Evolutionary conservation across 2,113 vertebrate genomes (phyloP).

Genomic region (Etheostoma spectabile): DNA sequence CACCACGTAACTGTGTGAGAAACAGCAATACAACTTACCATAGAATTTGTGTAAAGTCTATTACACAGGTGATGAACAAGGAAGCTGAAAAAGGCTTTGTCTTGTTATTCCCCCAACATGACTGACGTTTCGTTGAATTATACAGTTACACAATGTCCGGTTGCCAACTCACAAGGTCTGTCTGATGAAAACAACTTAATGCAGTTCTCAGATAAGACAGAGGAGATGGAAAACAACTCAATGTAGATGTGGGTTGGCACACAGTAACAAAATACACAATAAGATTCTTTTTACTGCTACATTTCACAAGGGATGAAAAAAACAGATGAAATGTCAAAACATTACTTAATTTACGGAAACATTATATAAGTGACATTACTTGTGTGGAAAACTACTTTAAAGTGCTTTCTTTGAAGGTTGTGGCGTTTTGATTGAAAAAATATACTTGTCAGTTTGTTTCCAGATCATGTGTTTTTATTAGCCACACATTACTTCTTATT

Average conservation of each 20-base stretch:
- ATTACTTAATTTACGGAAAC: background rate
- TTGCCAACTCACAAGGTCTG: slow-evolving; percentile 63
- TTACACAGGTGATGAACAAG: background rate
- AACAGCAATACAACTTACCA: background rate
- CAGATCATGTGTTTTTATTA: slow-evolving; percentile 35
- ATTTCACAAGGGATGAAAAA: background rate
- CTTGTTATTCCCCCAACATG: slow-evolving; percentile 40
- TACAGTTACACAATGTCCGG: slow-evolving; percentile 61
- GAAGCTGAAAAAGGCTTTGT: slow-evolving; percentile 34
- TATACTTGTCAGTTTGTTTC: background rate
- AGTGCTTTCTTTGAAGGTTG: background rate
- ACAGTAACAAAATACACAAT: background rate
- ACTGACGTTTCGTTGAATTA: slow-evolving; percentile 63
- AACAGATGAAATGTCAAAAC: background rate
- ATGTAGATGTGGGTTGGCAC: background rate
- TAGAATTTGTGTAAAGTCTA: slow-evolving; percentile 8
- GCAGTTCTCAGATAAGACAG: slow-evolving; percentile 47
- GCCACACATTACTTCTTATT: slow-evolving; percentile 20
- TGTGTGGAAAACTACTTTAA: background rate
- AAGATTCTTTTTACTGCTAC: background rate
- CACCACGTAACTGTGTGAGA: background rate
- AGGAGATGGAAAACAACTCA: slow-evolving; percentile 35
- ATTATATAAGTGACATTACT: background rate
- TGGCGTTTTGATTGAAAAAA: background rate
- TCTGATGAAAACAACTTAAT: slow-evolving; percentile 61